phyloP scores from a whole-genome alignment of 2,113 vertebrate genomes.

The Argyrosomus japonicus region DNA sequence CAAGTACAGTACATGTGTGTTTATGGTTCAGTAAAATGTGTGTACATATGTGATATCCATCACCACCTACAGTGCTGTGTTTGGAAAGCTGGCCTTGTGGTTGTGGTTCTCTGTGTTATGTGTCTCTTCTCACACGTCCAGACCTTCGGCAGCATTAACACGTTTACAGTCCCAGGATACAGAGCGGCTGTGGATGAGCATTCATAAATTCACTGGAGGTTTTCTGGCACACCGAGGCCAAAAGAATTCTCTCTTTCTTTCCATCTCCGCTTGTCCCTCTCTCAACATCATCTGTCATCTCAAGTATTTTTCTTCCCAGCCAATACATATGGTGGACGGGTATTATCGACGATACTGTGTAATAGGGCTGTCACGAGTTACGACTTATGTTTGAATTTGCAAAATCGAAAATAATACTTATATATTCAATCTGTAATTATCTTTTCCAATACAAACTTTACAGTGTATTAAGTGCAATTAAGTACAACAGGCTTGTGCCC shows the following conservation, averaged over 20 bases:
- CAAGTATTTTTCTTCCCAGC: constrained; percentile 20
- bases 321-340: background rate
- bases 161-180: constrained; percentile 67
- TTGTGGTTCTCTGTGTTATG: constrained; percentile 51
- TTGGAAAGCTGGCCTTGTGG: constrained; percentile 66
- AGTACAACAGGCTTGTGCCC: too few species aligned
- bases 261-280: constrained; percentile 32
- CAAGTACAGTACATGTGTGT: constrained; percentile 15
- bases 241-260: constrained; percentile 46
- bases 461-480: too few species aligned
- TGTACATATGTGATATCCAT: constrained; percentile 70
- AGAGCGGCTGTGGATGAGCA: constrained; percentile 51
- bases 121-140: constrained; percentile 58
- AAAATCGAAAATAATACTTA: background rate
- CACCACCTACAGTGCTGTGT: constrained; percentile 60
- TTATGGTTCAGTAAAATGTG: constrained; percentile 42
- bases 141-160: constrained; percentile 68
- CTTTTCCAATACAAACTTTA: background rate
- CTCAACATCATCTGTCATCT: constrained; percentile 41
- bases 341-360: background rate
- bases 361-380: background rate
- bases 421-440: constrained; percentile 1
- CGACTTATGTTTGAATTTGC: background rate
- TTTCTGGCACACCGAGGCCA: constrained; percentile 28
- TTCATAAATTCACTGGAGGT: constrained; percentile 60